Base-by-base conservation (phyloP, 2,797 vertebrate species). In the Alectoris magna region DNA sequence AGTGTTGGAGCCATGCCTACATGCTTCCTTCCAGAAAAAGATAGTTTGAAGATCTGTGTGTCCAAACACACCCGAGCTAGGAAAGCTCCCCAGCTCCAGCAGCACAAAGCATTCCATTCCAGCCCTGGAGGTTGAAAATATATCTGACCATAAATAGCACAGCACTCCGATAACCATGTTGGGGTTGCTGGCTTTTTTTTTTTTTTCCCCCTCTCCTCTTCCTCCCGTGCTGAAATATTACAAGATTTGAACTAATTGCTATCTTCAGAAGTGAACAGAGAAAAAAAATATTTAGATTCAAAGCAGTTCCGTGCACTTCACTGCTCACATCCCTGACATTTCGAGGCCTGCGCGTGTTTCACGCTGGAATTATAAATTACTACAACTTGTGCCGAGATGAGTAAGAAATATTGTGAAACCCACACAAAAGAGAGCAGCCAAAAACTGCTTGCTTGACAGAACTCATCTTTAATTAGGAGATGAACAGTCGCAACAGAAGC, bases 31-130 rank as follows among this genome's bases (percentile, higher is more conserved):
- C 26, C 63, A 91, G 43, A 78, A 94, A 93, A 93, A 87, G 60
- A 64, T 10, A 48, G 63, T 86, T 95, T 95, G 59, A 90, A 95
- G 71, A 86, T 10, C 64, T n/a, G 46, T 43, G 87, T 91, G 88
- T 84, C 82, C 78, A 91, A 95, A 91, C 75, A 87, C 31, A 90
- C 0, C 39, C 84, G 60, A 64, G 63, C 7, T 1, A 91, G 89
- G 91, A 93, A 90, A 87, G 93, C 94, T 95, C 92, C 92, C 85
- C 89, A 55, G 91, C 92, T 91, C 69, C 76, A 94, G 56, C 34
- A 95, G 95, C 88, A 94, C 96, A 96, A 96, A 96, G 96, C 96
- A 95, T 96, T 96, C 96, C 94, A 92, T 86, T 93, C 91, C 36
- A 88, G 87, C 70, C 67, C 0, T 0, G 67, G 92, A 96, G 91